Base-by-base conservation (phyloP, 2,797 vertebrate genomes). In the Anisognathus igniventris region DNA sequence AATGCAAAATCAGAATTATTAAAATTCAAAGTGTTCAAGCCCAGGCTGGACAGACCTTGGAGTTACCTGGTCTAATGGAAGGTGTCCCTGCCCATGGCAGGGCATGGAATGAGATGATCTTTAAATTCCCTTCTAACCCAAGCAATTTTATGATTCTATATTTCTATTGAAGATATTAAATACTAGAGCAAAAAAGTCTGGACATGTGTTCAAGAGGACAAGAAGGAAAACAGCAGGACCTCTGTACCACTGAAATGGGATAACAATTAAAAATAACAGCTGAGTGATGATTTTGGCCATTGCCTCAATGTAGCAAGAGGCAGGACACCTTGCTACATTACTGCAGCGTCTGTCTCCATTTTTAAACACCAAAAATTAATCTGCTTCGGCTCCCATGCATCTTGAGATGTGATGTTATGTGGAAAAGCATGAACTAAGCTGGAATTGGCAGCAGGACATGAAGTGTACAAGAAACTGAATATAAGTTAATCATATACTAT, bases 351-450 rank as follows among this genome's bases (percentile, higher is more conserved):
- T 78, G 39, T 30, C 83, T 88, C 45, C 50, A 47, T 65, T 82
- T 87, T 62, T 56, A 44, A 72, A 68, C 9, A 73, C 5, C 44
- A 82, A 85, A 78, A 92, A 51, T 60, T 28, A 39, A 44, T 31
- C 62, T 75, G 4, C 31, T 65, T 23, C 22, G 16, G 48, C 16
- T 87, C 27, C 31, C 47, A 51, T 44, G 31, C 39, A 91, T 67
- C 51, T 89, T 87, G 47, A 72, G 27, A 87, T 54, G 39, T 65
- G 35, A 60, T 57, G 39, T 71, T 37, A 61, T 1, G 0, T 50
- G 73, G 58, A 75, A 84, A 91, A 91, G 14, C 35, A 79, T 27
- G 60, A 79, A 47, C 62, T 66, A 61, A 82, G 10, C 20, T 75
- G 54, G 33, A 83, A 81, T 3, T 86, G 62, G 37, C 39, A 84